Evolutionary conservation across 2,113 vertebrate genomes (phyloP), one percentile per base, ranked within the genome.

Genomic region (Sterrhoptilus dennistouni): DNA sequence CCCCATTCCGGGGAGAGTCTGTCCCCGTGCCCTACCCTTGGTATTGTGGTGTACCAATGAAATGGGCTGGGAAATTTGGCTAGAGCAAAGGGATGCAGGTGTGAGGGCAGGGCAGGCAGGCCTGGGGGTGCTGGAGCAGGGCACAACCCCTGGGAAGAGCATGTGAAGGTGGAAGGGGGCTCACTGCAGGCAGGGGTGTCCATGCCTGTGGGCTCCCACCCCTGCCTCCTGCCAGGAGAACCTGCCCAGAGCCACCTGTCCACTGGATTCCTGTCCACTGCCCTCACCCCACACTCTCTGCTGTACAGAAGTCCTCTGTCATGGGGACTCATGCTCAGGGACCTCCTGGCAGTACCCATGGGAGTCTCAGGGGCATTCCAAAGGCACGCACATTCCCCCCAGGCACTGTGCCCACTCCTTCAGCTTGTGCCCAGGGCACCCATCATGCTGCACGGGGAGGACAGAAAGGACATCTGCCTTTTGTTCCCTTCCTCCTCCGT

Each of bases 351-450:
- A 29, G 38, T 29, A 47, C 20, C 64, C 68, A 14, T 0, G 2
- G 7, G 12, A 45, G 23, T 8, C 45, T 81, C 68, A 74, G 68
- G 59, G 42, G 49, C 54, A 53, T 17, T 79, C 57, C 33, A 76
- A 83, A 84, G 64, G 20, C 17, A 23, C 0, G 0, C 18, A 28
- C 17, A 9, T 22, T 40, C 8, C 12, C 75, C 40, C 12, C 11
- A 56, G 2, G 59, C 5, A 6, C 24, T 40, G 50, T 29, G 27
- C 12, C 78, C 47, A 9, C 13, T 36, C 22, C 56, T 33, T 36
- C 2, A 8, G 2, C 0, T 0, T 3, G 54, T 61, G 19, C 36
- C 52, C 59, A 1, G 3, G 38, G 44, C 38, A 59, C 33, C 12
- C 19, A 77, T 24, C 0, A 0, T 27, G 40, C 79, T 66, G 21